Conservation (phyloP, 2,888 invertebrate species). For the Psylliodes chrysocephalus region DNA sequence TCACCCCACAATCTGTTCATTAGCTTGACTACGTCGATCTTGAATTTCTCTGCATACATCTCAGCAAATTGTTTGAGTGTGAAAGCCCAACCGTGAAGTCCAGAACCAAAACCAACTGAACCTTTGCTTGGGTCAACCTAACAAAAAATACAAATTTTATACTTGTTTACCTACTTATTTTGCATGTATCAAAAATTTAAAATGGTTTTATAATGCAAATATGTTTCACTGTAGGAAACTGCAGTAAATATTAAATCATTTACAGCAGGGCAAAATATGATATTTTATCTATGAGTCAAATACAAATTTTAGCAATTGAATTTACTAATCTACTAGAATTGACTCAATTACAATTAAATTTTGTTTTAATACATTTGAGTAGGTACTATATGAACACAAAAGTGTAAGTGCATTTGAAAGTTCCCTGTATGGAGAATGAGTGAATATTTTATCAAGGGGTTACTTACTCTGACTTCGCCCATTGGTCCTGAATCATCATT, state of each 20-base stretch:
- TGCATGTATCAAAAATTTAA: too few species aligned
- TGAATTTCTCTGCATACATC: constrained; percentile 99
- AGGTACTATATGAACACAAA: too few species aligned
- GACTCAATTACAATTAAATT: constrained; percentile 20
- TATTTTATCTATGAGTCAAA: constrained; percentile 51
- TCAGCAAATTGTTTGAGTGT: constrained; percentile 99
- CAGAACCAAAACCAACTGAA: constrained; percentile 99
- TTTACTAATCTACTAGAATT: constrained; percentile 17
- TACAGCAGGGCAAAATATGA: constrained; percentile 59
- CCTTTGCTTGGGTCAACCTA: constrained; percentile 96
- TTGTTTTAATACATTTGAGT: too few species aligned
- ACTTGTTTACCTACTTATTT: too few species aligned
- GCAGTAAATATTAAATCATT: constrained; percentile 48
- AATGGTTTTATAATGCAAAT: too few species aligned
- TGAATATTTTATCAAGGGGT: background rate
- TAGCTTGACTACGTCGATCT: constrained; percentile 94
- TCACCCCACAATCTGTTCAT: constrained; percentile 95
- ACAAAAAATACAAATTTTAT: too few species aligned
- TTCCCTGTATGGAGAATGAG: too few species aligned
- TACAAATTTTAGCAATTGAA: constrained; percentile 30
- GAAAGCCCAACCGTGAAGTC: constrained; percentile 99
- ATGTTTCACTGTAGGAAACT: constrained; percentile 59
- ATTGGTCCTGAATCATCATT: constrained; percentile 97
- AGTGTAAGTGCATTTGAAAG: too few species aligned
- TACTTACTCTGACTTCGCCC: constrained; percentile 96